Evolutionary conservation across 1,140 invertebrate species (phyloP).

Genomic region (Rhyacophila brunnea): DNA sequence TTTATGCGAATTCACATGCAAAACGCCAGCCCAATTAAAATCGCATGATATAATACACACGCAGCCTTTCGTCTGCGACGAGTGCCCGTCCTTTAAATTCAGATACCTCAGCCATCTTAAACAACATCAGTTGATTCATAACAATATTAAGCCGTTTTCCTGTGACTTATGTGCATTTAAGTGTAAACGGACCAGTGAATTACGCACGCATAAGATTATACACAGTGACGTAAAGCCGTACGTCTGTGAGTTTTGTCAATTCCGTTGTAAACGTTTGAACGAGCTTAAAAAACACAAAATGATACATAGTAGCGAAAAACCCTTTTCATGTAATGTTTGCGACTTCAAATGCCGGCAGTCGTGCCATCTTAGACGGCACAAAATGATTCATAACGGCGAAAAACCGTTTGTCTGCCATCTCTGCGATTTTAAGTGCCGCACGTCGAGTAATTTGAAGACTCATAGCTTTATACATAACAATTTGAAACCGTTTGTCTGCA

Average conservation of each 20-base stretch:
- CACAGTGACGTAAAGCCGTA: background rate
- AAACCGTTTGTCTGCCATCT: background rate
- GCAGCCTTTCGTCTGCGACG: background rate
- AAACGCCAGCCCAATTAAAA: background rate
- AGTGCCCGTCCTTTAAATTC: slow-evolving; percentile 5
- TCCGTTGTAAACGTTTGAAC: background rate
- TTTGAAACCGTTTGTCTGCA: background rate
- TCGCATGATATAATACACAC: background rate
- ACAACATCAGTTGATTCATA: slow-evolving; percentile 23
- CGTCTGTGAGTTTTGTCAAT: background rate
- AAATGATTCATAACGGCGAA: background rate
- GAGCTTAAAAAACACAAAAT: background rate
- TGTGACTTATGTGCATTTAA: background rate
- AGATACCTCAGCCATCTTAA: slow-evolving; percentile 22
- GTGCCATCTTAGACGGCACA: background rate
- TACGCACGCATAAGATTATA: background rate
- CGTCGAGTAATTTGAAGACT: background rate
- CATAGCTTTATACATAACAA: background rate
- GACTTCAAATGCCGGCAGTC: background rate
- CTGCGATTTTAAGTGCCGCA: background rate
- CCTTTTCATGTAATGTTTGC: background rate
- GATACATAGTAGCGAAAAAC: background rate
- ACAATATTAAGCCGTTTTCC: slow-evolving; percentile 21
- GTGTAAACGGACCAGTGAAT: background rate
- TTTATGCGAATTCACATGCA: background rate